These are phyloP conservation scores for Craterocephalus amniculus DNA, from an alignment of 2,797 vertebrate genomes.

Conservation along the genomic window DNA sequence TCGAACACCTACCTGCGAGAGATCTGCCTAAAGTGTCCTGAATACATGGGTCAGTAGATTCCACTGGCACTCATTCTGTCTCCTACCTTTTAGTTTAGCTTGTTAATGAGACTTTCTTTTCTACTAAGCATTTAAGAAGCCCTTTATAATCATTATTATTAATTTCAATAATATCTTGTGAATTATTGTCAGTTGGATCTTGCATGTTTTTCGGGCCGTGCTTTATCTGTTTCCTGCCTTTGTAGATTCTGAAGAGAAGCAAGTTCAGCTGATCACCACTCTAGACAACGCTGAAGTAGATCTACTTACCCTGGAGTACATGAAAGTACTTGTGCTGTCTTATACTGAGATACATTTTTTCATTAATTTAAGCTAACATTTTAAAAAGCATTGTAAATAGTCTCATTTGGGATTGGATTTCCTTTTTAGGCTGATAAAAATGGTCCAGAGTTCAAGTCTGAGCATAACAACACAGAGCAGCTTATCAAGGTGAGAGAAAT, in stretches of 20 bases:
- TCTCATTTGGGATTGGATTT: constrained; percentile 17
- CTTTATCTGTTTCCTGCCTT: constrained; percentile 23
- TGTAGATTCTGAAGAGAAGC: constrained; percentile 90
- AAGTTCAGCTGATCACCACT: constrained; percentile 93
- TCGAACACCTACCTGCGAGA: constrained; percentile 91
- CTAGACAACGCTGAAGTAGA: constrained; percentile 93
- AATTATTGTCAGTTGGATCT: background rate
- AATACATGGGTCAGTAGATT: constrained; percentile 88
- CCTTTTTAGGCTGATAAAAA: constrained; percentile 88
- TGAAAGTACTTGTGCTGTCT: constrained; percentile 81
- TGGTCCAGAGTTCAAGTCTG: constrained; percentile 87
- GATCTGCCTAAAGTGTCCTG: constrained; percentile 92
- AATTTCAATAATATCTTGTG: background rate
- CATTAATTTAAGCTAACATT: background rate
- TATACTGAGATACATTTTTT: constrained; percentile 5
- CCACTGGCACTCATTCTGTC: background rate
- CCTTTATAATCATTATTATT: constrained; percentile 3
- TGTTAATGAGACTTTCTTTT: constrained; percentile 1
- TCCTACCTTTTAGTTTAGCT: background rate
- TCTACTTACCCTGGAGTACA: constrained; percentile 91
- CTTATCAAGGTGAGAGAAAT: constrained; percentile 89
- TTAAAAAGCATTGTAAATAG: background rate
- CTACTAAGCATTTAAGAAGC: too few relatives aligned
- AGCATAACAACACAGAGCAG: constrained; percentile 90
- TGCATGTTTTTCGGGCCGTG: constrained; percentile 1